A percentile compares a stretch with the other conserved stretches of the same genome.
phyloP scores from a whole-genome alignment of 2,113 vertebrate species.

The Oncorhynchus nerka region DNA sequence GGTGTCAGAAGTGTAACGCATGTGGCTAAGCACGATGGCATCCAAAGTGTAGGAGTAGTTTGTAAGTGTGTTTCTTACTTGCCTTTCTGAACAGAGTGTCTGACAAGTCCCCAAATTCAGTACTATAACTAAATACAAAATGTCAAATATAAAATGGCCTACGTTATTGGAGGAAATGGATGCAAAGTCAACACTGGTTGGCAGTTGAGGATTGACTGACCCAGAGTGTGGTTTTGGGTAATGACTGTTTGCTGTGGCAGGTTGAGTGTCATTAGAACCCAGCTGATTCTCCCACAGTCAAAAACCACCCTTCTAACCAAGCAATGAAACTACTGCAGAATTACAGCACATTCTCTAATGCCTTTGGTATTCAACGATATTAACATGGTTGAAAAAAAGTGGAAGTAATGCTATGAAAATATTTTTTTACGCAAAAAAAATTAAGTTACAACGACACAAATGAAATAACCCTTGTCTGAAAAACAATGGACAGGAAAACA shows the following conservation, averaged over 20 bases:
- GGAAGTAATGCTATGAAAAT: too few relatives aligned
- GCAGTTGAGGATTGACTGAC: too few relatives aligned
- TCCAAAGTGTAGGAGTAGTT: neutral
- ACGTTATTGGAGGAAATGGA: too few relatives aligned
- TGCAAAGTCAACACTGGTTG: too few relatives aligned
- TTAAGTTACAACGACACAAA: too few relatives aligned
- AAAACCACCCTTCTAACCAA: neutral
- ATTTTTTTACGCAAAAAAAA: too few relatives aligned
- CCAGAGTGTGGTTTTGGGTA: neutral
- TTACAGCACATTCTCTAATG: constrained; percentile 3
- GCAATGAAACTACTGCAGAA: neutral
- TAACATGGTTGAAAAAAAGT: neutral
- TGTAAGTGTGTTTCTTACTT: constrained; percentile 22
- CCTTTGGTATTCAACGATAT: neutral
- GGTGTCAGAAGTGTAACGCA: too few relatives aligned
- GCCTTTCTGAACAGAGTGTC: neutral
- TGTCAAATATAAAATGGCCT: too few relatives aligned
- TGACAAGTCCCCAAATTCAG: too few relatives aligned
- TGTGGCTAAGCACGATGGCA: neutral
- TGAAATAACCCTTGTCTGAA: too few relatives aligned
- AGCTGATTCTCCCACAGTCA: neutral
- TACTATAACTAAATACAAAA: neutral
- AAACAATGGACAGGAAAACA: neutral
- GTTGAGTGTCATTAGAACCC: neutral
- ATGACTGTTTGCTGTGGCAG: neutral